Percentiles rank a stretch among this genome's conserved stretches.
These are phyloP conservation scores for Heterodera filipjevi DNA, from an alignment of 2,888 invertebrate genomes.

Conservation along the genomic window DNA sequence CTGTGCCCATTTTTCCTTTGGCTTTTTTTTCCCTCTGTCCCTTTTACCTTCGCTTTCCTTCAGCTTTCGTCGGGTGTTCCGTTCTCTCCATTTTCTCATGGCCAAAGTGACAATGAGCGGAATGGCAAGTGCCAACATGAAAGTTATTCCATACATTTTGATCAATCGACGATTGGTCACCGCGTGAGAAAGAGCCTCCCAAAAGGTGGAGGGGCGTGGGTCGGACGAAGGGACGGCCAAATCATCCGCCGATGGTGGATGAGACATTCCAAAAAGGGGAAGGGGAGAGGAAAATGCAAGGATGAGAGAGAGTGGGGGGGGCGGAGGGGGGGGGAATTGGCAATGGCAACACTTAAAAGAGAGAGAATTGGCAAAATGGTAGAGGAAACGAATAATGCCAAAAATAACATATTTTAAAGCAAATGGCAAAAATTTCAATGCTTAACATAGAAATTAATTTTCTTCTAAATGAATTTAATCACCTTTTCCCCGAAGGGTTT, in stretches of 20 bases:
- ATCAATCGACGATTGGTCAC: constrained; percentile 16
- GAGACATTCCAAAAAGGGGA: background rate
- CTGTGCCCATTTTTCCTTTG: background rate
- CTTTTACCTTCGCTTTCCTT: constrained; percentile 8
- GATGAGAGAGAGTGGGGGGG: no score
- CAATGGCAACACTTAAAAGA: no score
- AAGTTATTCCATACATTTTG: constrained; percentile 20
- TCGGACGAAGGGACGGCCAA: background rate
- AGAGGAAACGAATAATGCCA: no score
- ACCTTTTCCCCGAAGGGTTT: background rate
- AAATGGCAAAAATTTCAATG: background rate
- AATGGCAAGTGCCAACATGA: constrained; percentile 6
- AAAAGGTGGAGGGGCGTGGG: constrained; percentile 15
- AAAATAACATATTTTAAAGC: no score
- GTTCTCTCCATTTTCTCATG: constrained; percentile 21
- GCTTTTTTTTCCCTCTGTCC: background rate
- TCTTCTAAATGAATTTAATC: background rate
- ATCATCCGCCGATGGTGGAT: background rate
- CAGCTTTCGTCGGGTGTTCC: background rate
- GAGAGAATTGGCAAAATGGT: no score
- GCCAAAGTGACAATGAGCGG: constrained; percentile 18
- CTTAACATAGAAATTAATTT: no score
- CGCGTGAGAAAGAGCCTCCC: constrained; percentile 20
- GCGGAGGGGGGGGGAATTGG: no score
- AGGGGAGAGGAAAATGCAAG: background rate